Evolutionary conservation across 2,113 vertebrate species (phyloP), one percentile per base, ranked within the genome.

Genomic region (Syngnathus scovelli): DNA sequence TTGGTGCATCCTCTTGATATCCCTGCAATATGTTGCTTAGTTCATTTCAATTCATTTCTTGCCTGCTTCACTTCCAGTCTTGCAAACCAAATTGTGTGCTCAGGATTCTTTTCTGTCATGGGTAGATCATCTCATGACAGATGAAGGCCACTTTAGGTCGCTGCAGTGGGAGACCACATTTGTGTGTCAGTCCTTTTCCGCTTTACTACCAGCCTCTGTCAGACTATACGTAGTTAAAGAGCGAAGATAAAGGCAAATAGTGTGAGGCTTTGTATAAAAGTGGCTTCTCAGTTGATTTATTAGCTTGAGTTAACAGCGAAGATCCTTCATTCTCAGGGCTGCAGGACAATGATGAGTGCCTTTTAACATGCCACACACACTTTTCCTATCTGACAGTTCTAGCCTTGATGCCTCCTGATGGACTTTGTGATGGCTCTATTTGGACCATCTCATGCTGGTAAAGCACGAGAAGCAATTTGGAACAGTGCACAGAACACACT

Each of bases 191-290:
- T 68, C 72, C 67, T 75, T 67, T 77, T 83, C 67, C 61, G 71
- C 66, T 84, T 86, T 83, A 76, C 79, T 71, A 64, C 72, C 74
- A 82, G 71, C 27, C 61, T 73, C 78, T 70, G 66, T 71, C 74
- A 82, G 72, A 23, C 61, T 73, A 71, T 36, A 48, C 56, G 72
- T 82, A 75, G 82, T 81, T 86, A 86, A 78, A 83, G 77, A 74
- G 63, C 67, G 60, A 46, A 75, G 78, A 87, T 86, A 85, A 86
- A 85, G 78, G 70, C 68, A 72, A 76, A 71, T 66, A 75, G 74
- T 69, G 49, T 64, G 33, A 71, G 77, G 67, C 23, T 60, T 48
- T 61, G 68, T 73, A 74, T 76, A 79, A 84, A 87, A 85, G 69
- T 73, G 67, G 66, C 54, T 61, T 51, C 61, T 64, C 41, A 19